A percentile compares a stretch with the other conserved stretches of the same genome.
These are phyloP conservation scores for Machimus atricapillus DNA, from an alignment of 2,888 invertebrate species.

Conservation along the genomic window DNA sequence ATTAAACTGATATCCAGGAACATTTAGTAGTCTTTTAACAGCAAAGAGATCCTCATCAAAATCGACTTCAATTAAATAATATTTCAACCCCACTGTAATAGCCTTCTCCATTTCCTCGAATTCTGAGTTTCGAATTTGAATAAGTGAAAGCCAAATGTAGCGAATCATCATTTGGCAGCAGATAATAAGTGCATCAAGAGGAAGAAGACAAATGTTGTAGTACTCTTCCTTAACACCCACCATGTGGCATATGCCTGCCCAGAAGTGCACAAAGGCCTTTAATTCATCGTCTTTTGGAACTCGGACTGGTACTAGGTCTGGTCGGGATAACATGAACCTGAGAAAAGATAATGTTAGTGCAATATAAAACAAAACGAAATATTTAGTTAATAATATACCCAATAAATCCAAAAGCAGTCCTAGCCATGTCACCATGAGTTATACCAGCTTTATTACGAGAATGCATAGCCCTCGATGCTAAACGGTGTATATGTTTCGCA, in stretches of 20 bases:
- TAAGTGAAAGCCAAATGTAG: constrained; percentile 44
- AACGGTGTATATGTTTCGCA: constrained; percentile 70
- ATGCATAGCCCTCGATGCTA: constrained; percentile 64
- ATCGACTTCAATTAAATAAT: constrained; percentile 38
- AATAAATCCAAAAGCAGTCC: constrained; percentile 83
- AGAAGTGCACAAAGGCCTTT: constrained; percentile 77
- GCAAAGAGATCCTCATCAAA: constrained; percentile 46
- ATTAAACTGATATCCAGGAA: constrained; percentile 49
- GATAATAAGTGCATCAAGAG: constrained; percentile 41
- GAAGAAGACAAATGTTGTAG: constrained; percentile 47
- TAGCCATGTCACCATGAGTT: constrained; percentile 77
- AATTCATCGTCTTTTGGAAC: constrained; percentile 67
- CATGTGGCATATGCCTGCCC: constrained; percentile 77
- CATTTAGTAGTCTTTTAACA: constrained; percentile 35
- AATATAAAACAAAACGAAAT: no score
- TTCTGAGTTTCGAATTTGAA: constrained; percentile 45
- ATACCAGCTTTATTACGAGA: constrained; percentile 66
- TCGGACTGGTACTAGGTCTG: constrained; percentile 68
- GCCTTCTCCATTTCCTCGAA: constrained; percentile 46
- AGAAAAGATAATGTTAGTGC: not conserved
- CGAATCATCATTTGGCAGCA: constrained; percentile 44
- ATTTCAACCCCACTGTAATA: constrained; percentile 44
- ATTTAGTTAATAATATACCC: constrained; percentile 60
- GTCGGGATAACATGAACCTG: constrained; percentile 66
- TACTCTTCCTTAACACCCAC: constrained; percentile 74